Percentiles rank a stretch among this genome's conserved stretches.
Conservation (phyloP, 2,113 vertebrate species). For the Albula goreensis region DNA sequence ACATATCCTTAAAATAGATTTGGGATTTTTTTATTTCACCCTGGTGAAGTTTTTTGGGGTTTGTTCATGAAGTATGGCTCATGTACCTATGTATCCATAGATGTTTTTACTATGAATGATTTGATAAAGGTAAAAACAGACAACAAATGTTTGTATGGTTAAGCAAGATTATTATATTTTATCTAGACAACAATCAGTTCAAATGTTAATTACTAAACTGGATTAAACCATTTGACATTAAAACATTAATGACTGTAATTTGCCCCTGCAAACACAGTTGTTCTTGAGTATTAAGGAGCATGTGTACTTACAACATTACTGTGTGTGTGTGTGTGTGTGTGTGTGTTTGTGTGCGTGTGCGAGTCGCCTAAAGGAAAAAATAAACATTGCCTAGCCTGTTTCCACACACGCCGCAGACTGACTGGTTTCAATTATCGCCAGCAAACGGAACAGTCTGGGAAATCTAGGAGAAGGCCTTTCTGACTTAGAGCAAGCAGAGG, state of each 20-base stretch:
- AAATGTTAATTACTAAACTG: too few relatives aligned
- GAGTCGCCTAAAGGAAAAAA: conserved; percentile 31
- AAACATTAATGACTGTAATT: neutral
- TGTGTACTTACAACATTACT: neutral
- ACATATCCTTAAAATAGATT: too few relatives aligned
- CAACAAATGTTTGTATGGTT: too few relatives aligned
- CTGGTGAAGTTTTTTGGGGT: too few relatives aligned
- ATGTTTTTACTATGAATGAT: too few relatives aligned
- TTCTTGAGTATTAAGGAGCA: neutral
- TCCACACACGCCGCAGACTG: conserved; percentile 28
- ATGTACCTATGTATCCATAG: too few relatives aligned
- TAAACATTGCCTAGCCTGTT: conserved; percentile 31
- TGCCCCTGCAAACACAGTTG: neutral
- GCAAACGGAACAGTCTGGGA: conserved; percentile 32
- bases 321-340: neutral
- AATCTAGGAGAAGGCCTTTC: conserved; percentile 11
- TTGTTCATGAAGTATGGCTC: too few relatives aligned
- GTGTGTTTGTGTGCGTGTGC: conserved; percentile 18
- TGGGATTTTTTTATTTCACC: too few relatives aligned
- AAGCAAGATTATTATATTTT: too few relatives aligned
- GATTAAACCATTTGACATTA: too few relatives aligned
- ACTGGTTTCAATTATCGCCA: conserved; percentile 36
- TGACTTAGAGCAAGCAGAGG: conserved; percentile 10
- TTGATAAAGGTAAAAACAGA: too few relatives aligned
- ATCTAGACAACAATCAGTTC: too few relatives aligned